A percentile compares a stretch with the other conserved stretches of the same genome.
These are phyloP conservation scores for Oenanthe oenanthe DNA, from an alignment of 2,113 vertebrate species.

Conservation along the genomic window DNA sequence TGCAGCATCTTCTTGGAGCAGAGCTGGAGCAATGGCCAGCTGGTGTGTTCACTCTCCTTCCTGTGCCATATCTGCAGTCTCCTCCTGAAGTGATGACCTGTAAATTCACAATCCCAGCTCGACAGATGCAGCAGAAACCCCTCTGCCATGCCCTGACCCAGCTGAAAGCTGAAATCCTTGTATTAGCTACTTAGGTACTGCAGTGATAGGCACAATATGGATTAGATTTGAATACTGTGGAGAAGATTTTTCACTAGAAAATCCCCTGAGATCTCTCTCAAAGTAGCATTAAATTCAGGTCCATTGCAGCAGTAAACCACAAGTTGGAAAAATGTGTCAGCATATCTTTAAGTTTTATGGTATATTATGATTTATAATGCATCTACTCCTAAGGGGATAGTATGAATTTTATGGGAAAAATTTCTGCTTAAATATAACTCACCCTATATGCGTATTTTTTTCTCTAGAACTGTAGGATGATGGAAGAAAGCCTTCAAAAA, in stretches of 20 bases:
- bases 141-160: slow-evolving; percentile 4
- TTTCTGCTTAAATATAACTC: not conserved
- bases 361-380: slow-evolving; percentile 53
- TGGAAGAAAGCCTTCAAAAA: not conserved
- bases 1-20: not conserved
- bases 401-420: slow-evolving; percentile 10
- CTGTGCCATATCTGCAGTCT: not conserved
- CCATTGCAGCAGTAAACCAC: slow-evolving; percentile 44
- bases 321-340: slow-evolving; percentile 60
- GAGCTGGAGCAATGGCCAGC: not conserved
- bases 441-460: not conserved
- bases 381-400: not conserved
- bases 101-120: not conserved
- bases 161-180: slow-evolving; percentile 31
- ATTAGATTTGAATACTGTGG: slow-evolving; percentile 45
- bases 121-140: not conserved
- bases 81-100: not conserved
- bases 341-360: slow-evolving; percentile 11
- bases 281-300: slow-evolving; percentile 59
- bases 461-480: not conserved
- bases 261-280: slow-evolving; percentile 46
- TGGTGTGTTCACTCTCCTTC: not conserved
- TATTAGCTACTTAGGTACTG: slow-evolving; percentile 18
- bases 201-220: slow-evolving; percentile 42
- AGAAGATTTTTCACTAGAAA: slow-evolving; percentile 61